Conservation (phyloP, 2,888 invertebrate genomes). For the Cryptosula pallasiana region DNA sequence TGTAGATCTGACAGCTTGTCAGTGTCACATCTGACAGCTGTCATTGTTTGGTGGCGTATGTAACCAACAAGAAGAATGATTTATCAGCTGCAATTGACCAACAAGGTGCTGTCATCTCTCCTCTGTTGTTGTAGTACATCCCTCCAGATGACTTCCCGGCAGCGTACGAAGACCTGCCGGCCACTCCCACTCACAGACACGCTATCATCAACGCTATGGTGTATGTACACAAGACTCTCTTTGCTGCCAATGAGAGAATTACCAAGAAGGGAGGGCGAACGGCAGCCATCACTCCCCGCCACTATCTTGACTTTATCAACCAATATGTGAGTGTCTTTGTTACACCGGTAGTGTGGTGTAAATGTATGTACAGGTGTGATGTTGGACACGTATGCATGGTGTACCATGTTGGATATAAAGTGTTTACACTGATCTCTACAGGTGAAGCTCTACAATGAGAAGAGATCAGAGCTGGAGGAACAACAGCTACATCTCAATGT, state of each 20-base stretch:
- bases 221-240: conserved; percentile 94
- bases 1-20: too few relatives aligned
- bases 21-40: too few relatives aligned
- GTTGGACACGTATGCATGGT: too few relatives aligned
- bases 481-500: conserved; percentile 98
- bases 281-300: conserved; percentile 95
- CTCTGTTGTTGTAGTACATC: conserved; percentile 64
- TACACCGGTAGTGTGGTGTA: too few relatives aligned
- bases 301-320: conserved; percentile 97
- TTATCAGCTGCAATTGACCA: too few relatives aligned
- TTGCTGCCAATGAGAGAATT: conserved; percentile 84
- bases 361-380: too few relatives aligned
- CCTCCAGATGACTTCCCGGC: conserved; percentile 86
- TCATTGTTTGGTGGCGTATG: too few relatives aligned
- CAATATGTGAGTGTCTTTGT: conserved; percentile 86
- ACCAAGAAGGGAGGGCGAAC: conserved; percentile 87
- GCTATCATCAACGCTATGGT: conserved; percentile 98
- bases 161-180: conserved; percentile 63
- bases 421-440: too few relatives aligned
- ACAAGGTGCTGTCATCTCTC: too few relatives aligned
- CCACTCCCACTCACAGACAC: conserved; percentile 76
- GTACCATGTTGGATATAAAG: too few relatives aligned
- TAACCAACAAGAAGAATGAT: too few relatives aligned
- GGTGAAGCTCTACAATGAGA: conserved; percentile 90
- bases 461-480: conserved; percentile 94